A percentile compares a stretch with the other conserved stretches of the same genome.
Evolutionary conservation across 2,888 invertebrate species (phyloP).

Genomic region (Acanthococcus lagerstroemiae): DNA sequence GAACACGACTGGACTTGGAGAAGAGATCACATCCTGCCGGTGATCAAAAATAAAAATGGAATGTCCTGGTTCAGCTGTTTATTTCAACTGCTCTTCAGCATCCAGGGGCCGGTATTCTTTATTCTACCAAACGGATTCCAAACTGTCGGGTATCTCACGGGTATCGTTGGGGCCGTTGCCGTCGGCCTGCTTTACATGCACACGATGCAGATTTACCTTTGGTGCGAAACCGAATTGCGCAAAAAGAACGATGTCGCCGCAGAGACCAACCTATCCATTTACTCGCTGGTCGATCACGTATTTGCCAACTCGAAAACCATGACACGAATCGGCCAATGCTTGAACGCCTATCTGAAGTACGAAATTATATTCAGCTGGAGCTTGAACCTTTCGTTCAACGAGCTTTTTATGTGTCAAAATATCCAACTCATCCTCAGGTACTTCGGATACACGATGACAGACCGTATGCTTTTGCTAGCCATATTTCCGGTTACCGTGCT

Average conservation of each 20-base stretch:
- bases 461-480: neutral
- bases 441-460: neutral
- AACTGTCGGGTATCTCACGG: slow-evolving; percentile 6
- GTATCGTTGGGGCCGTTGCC: slow-evolving; percentile 4
- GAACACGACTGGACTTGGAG: too few species aligned
- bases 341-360: slow-evolving; percentile 16
- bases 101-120: slow-evolving; percentile 7
- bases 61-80: slow-evolving; percentile 9
- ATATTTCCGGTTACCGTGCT: neutral
- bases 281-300: neutral
- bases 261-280: neutral
- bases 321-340: neutral
- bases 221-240: slow-evolving; percentile 11
- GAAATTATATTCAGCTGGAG: slow-evolving; percentile 21
- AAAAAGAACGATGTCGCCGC: neutral
- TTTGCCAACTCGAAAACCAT: neutral
- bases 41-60: neutral
- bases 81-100: slow-evolving; percentile 11
- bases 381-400: neutral
- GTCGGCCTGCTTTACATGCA: slow-evolving; percentile 2
- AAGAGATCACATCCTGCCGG: neutral
- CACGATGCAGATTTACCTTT: neutral
- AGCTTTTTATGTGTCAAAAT: slow-evolving; percentile 2
- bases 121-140: slow-evolving; percentile 9
- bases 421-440: neutral